These are phyloP conservation scores for Mesitornis unicolor DNA, from an alignment of 2,113 vertebrate genomes.

Conservation along the genomic window DNA sequence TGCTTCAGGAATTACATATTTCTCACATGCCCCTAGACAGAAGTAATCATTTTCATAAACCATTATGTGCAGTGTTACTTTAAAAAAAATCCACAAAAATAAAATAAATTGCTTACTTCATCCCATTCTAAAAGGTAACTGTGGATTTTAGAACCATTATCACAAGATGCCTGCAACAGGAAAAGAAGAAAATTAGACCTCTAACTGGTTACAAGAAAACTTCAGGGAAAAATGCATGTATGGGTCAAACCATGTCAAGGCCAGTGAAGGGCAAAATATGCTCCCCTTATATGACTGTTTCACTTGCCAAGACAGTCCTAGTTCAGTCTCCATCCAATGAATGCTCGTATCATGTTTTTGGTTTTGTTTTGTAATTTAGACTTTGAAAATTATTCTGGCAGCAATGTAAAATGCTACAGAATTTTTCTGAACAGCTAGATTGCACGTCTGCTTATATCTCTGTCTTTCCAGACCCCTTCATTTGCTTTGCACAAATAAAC, in stretches of 20 bases:
- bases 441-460: neutral
- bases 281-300: neutral
- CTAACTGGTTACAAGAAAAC: neutral
- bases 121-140: conserved; percentile 95
- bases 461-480: neutral
- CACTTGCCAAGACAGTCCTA: neutral
- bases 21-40: neutral
- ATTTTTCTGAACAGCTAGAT: neutral
- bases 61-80: neutral
- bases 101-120: conserved; percentile 80
- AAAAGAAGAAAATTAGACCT: conserved; percentile 47
- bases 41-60: neutral
- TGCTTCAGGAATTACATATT: neutral
- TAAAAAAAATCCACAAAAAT: neutral
- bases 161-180: conserved; percentile 85
- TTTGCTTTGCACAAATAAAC: neutral
- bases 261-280: neutral
- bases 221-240: neutral
- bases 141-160: conserved; percentile 96
- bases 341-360: neutral
- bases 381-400: neutral
- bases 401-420: neutral
- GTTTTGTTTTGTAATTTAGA: neutral
- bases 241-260: neutral
- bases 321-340: neutral